Evolutionary conservation across 1,140 invertebrate genomes (phyloP), one percentile per base, ranked within the genome.

Genomic region (Ceratina japonica): DNA sequence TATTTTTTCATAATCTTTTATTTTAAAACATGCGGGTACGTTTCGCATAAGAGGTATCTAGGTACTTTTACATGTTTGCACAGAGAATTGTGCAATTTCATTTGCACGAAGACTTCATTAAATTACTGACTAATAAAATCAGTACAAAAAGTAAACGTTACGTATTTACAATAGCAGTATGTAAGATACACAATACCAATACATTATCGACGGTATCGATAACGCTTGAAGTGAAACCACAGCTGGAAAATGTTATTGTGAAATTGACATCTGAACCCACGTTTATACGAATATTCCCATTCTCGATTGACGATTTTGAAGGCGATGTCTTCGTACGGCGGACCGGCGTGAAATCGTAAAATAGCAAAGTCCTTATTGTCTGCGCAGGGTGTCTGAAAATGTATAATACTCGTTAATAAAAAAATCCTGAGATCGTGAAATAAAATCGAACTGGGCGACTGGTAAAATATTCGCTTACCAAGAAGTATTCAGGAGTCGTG

Each of bases 261-360:
- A 93, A 99, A 99, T 91, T 99, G 98, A 92, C 98, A 99, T 64
- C 98, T 94, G 92, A 99, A 99, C 44, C 99, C 99, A 78, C 98
- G 94, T 92, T 99, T 99, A 91, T 99, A 99, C 0, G 98, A 99
- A 92, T 98, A 99, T 92, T 99, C 99, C 99, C 99, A 99, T 93
- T 99, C 99, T 78, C 98, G 94, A 91, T 98, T 99, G 0, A 99
- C 98, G 80, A 99, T 99, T 93, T 99, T 99, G 92, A 99, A 99
- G 1, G 98, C 99, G 87, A 99, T 99, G 91, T 99, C 98, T 93
- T 99, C 99, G 92, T 99, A 99, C 0, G 99, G 99, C 24, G 99
- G 98, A 0, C 99, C 99, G 56, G 98, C 98, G 89, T 97, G 97
- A 91, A 99, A 99, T 31, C 97, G 94, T 12, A 99, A 93, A 84